phyloP scores from a whole-genome alignment of 92 coral and sea anemone species.

The Epizoanthus rinbou region DNA sequence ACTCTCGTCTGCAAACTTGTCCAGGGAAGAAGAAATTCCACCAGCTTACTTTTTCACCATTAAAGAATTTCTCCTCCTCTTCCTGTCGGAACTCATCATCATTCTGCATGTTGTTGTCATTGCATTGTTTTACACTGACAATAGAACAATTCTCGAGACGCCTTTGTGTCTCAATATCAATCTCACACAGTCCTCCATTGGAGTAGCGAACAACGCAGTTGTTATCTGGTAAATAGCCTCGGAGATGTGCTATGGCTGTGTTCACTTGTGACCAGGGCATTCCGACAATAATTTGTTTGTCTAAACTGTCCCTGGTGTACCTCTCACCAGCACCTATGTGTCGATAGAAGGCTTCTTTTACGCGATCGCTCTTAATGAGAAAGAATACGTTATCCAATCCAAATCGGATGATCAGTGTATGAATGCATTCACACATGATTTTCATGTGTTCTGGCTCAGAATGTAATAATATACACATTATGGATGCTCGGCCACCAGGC shows the following conservation, averaged over 20 bases:
- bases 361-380: slow-evolving; percentile 20
- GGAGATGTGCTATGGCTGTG: slow-evolving; percentile 25
- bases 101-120: slow-evolving; percentile 19
- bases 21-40: slow-evolving; percentile 45
- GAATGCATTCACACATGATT: slow-evolving; percentile 35
- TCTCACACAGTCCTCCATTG: slow-evolving; percentile 40
- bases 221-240: slow-evolving; percentile 39
- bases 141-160: slow-evolving; percentile 37
- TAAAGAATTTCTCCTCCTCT: slow-evolving; percentile 32
- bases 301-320: slow-evolving; percentile 27
- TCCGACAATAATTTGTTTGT: slow-evolving; percentile 36
- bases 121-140: slow-evolving; percentile 32
- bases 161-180: slow-evolving; percentile 34
- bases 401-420: slow-evolving; percentile 25
- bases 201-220: slow-evolving; percentile 43
- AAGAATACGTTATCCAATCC: slow-evolving; percentile 26
- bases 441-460: slow-evolving; percentile 32
- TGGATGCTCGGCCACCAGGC: slow-evolving; percentile 37
- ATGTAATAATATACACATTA: slow-evolving; percentile 32
- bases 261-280: slow-evolving; percentile 48
- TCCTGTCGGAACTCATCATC: slow-evolving; percentile 25
- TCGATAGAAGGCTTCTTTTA: slow-evolving; percentile 27
- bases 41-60: slow-evolving; percentile 39
- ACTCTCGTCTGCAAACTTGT: slow-evolving; percentile 39
- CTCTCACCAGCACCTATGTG: slow-evolving; percentile 43